Conservation (phyloP, 2,113 vertebrate species). For the Galemys pyrenaicus region DNA sequence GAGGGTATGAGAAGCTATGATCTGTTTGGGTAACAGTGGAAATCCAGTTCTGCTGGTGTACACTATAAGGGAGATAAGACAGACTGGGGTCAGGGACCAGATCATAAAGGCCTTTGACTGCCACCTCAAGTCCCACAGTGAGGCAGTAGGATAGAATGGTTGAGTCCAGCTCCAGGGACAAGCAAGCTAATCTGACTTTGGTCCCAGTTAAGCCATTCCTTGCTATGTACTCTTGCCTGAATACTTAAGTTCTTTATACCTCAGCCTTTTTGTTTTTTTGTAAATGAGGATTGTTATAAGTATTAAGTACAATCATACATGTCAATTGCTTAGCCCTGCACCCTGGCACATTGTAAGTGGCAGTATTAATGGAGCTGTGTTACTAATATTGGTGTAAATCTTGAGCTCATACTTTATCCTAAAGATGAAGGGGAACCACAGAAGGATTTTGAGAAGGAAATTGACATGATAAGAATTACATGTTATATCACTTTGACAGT, state of each 20-base stretch:
- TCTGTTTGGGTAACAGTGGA: neutral
- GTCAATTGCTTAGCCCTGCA: neutral
- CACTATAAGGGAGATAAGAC: neutral
- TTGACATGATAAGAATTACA: neutral
- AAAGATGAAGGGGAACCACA: neutral
- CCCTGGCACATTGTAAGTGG: neutral
- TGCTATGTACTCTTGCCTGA: neutral
- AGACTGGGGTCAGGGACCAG: neutral
- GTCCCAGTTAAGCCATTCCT: neutral
- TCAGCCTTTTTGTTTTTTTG: conserved; percentile 29
- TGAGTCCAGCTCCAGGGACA: neutral
- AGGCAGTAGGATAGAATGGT: neutral
- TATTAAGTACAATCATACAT: neutral
- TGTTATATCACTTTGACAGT: neutral
- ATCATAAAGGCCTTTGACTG: neutral
- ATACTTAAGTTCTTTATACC: neutral
- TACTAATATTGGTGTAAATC: neutral
- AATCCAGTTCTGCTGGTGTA: neutral
- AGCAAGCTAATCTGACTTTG: neutral
- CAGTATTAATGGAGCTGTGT: neutral
- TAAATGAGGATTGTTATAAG: neutral
- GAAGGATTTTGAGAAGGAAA: conserved; percentile 40
- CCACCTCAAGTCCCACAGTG: neutral
- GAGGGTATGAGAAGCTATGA: neutral
- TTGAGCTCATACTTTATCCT: conserved; percentile 22